Conservation (phyloP, 2,113 vertebrate species). For the Nothocercus nigrocapillus region DNA sequence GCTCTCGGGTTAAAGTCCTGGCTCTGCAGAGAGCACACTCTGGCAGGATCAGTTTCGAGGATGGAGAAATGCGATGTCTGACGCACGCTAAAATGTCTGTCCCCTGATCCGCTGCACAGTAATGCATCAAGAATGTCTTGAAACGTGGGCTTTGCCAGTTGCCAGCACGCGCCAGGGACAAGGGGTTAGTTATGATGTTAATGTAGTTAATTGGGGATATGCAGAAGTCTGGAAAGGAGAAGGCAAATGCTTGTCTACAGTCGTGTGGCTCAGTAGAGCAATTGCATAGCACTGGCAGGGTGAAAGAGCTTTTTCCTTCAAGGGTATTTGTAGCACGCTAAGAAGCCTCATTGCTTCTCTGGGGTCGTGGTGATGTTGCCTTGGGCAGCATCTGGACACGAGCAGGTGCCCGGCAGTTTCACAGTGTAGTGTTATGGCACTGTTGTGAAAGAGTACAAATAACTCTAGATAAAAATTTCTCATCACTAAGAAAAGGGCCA, state of each 20-base stretch:
- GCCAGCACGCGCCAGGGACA: not conserved
- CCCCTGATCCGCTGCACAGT: slow-evolving; percentile 7
- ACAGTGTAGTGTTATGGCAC: not conserved
- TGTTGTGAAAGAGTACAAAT: not conserved
- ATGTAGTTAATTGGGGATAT: not conserved
- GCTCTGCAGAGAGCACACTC: slow-evolving; percentile 54
- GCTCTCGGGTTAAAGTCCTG: slow-evolving; percentile 47
- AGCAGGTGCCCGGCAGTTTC: slow-evolving; percentile 27
- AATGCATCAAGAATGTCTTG: not conserved
- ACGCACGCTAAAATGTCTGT: slow-evolving; percentile 51
- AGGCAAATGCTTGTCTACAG: slow-evolving; percentile 21
- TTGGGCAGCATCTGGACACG: not conserved
- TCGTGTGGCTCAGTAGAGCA: not conserved
- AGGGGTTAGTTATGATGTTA: not conserved
- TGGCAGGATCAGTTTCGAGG: slow-evolving; percentile 57
- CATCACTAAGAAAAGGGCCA: not conserved
- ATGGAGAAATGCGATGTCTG: slow-evolving; percentile 62
- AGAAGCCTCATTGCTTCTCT: slow-evolving; percentile 3
- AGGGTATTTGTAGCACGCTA: not conserved
- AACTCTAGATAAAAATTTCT: slow-evolving; percentile 49
- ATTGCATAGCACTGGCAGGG: not conserved
- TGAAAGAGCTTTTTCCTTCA: not conserved
- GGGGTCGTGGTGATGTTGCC: not conserved
- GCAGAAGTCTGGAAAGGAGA: not conserved
- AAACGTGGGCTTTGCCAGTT: slow-evolving; percentile 1